These are phyloP conservation scores for Taenioides sp. DNA, from an alignment of 2,797 vertebrate genomes.

Conservation along the genomic window DNA sequence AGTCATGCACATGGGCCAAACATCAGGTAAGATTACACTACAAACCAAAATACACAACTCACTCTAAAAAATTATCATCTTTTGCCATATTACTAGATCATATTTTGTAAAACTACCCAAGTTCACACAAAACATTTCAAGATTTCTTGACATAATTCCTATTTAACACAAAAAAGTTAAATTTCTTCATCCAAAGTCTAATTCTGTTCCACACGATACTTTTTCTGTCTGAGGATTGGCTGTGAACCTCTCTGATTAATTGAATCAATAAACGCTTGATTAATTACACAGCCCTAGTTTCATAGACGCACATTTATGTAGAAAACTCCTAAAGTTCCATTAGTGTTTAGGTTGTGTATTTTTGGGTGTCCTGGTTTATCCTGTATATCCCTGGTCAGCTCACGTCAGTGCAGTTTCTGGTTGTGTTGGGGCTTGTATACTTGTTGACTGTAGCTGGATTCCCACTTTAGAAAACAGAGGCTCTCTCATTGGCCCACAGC, in stretches of 20 bases:
- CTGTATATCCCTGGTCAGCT: background rate
- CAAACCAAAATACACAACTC: background rate
- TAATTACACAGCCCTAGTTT: background rate
- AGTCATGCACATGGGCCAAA: constrained; percentile 80
- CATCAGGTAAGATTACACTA: constrained; percentile 78
- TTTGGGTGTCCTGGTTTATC: background rate
- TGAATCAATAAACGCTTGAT: too few relatives aligned
- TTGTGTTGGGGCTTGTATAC: constrained; percentile 5
- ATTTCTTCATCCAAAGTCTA: too few relatives aligned
- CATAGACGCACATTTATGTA: background rate
- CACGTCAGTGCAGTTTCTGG: background rate
- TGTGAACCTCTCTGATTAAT: too few relatives aligned
- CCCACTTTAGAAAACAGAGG: constrained; percentile 19
- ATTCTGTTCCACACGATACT: too few relatives aligned
- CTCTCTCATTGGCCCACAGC: constrained; percentile 14
- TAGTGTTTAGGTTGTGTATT: background rate
- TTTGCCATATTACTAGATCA: too few relatives aligned
- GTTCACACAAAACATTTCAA: too few relatives aligned
- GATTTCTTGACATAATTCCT: too few relatives aligned
- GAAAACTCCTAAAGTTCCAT: background rate
- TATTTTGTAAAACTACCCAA: too few relatives aligned
- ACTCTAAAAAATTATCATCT: background rate
- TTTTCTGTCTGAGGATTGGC: too few relatives aligned
- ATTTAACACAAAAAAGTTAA: too few relatives aligned
- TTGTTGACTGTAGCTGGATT: constrained; percentile 3